Percentiles rank a stretch among this genome's conserved stretches.
Evolutionary conservation across 1,140 invertebrate species (phyloP).

Genomic region (Epicauta chinensis): DNA sequence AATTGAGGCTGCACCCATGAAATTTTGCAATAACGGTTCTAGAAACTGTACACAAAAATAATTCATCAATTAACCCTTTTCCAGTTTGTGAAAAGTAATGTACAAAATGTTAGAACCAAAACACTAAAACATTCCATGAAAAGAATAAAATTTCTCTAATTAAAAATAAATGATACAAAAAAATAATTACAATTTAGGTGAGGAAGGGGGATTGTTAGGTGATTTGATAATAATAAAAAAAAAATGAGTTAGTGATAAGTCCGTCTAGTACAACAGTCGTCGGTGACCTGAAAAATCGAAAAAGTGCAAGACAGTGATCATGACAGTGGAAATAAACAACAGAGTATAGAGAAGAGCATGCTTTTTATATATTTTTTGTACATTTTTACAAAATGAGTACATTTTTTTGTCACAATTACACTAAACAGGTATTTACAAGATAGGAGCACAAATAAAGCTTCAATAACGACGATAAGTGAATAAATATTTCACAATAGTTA

Average conservation of each 20-base stretch:
- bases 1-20: too few species aligned
- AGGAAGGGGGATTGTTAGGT: slow-evolving; percentile 8
- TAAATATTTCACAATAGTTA: too few species aligned
- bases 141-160: slow-evolving; percentile 5
- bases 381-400: slow-evolving; percentile 22
- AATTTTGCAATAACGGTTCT: too few species aligned
- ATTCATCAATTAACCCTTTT: too few species aligned
- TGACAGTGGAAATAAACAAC: slow-evolving; percentile 27
- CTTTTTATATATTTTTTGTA: slow-evolving; percentile 28
- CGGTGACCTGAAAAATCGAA: slow-evolving; percentile 51
- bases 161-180: slow-evolving; percentile 10
- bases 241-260: slow-evolving; percentile 13
- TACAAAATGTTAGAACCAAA: slow-evolving; percentile 1
- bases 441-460: too few species aligned
- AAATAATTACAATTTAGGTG: slow-evolving; percentile 9
- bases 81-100: neutral
- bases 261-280: slow-evolving; percentile 51
- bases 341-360: slow-evolving; percentile 27
- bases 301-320: slow-evolving; percentile 33
- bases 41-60: too few species aligned
- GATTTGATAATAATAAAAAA: neutral
- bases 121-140: slow-evolving; percentile 19
- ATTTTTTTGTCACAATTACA: neutral
- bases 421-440: too few species aligned
- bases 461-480: too few species aligned